phyloP scores from a whole-genome alignment of 2,888 invertebrate species.

The Diabrotica balteata region DNA sequence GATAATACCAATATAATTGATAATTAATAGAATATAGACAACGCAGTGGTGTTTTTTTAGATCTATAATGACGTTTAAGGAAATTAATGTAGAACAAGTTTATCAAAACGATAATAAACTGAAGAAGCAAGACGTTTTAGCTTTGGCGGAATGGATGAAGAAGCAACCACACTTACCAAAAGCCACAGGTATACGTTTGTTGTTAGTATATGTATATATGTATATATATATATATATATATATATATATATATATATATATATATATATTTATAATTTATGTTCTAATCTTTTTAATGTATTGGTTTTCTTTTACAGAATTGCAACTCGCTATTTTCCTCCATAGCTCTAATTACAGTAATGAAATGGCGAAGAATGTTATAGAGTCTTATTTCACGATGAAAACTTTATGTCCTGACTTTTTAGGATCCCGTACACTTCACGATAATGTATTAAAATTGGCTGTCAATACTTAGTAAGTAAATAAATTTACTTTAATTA shows the following conservation, averaged over 20 bases:
- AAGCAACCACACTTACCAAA: slow-evolving; percentile 74
- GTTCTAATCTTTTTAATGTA: too few relatives aligned
- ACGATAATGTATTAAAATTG: slow-evolving; percentile 60
- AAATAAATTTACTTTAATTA: background rate
- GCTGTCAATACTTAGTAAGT: slow-evolving; percentile 65
- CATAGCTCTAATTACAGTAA: slow-evolving; percentile 74
- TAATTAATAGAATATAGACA: too few relatives aligned
- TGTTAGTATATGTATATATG: background rate
- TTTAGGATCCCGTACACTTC: slow-evolving; percentile 67
- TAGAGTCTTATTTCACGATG: slow-evolving; percentile 74
- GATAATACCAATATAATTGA: too few relatives aligned
- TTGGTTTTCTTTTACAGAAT: slow-evolving; percentile 42
- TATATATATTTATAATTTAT: background rate
- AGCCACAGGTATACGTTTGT: slow-evolving; percentile 60
- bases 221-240: background rate
- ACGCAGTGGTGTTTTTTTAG: background rate
- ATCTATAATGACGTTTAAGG: slow-evolving; percentile 28
- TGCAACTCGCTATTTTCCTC: slow-evolving; percentile 67
- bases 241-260: slow-evolving; percentile 1
- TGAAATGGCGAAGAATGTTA: slow-evolving; percentile 73
- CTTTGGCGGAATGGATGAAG: slow-evolving; percentile 69
- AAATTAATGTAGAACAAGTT: slow-evolving; percentile 62
- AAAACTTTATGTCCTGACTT: slow-evolving; percentile 71
- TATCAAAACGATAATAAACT: slow-evolving; percentile 69
- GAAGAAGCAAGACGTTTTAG: slow-evolving; percentile 67